Evolutionary conservation across 23 tunicate genomes (phyloP).

Genomic region (Oikopleura albicans): DNA sequence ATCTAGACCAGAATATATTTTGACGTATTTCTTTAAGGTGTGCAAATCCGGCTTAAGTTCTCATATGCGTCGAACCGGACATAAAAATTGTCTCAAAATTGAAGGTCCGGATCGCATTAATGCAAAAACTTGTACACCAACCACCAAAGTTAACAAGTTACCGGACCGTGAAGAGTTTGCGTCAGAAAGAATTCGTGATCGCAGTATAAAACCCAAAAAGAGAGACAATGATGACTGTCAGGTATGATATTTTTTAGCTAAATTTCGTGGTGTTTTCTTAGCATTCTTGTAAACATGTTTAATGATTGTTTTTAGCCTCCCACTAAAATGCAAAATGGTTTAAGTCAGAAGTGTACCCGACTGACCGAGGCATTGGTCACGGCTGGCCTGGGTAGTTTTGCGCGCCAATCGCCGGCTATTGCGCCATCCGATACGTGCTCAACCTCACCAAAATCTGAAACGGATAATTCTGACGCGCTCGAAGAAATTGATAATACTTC

Average conservation of each 20-base stretch:
- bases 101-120: not conserved
- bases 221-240: too few species aligned
- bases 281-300: too few species aligned
- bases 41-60: conserved; percentile 14
- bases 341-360: not conserved
- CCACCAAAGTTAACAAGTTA: not conserved
- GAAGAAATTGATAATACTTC: not conserved
- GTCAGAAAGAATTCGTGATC: not conserved
- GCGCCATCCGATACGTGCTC: not conserved
- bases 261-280: too few species aligned
- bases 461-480: not conserved
- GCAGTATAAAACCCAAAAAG: not conserved
- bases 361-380: not conserved
- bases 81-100: not conserved
- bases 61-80: not conserved
- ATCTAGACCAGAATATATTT: too few species aligned
- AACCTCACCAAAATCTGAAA: not conserved
- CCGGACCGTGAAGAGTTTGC: conserved; percentile 8
- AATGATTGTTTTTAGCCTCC: too few species aligned
- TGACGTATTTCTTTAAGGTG: too few species aligned
- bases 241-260: too few species aligned
- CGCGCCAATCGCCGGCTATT: conserved; percentile 28
- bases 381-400: conserved; percentile 28
- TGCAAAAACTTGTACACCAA: not conserved
- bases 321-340: not conserved